These are phyloP conservation scores for Eupithecia vulgata DNA, from an alignment of 2,888 invertebrate genomes.

Conservation along the genomic window DNA sequence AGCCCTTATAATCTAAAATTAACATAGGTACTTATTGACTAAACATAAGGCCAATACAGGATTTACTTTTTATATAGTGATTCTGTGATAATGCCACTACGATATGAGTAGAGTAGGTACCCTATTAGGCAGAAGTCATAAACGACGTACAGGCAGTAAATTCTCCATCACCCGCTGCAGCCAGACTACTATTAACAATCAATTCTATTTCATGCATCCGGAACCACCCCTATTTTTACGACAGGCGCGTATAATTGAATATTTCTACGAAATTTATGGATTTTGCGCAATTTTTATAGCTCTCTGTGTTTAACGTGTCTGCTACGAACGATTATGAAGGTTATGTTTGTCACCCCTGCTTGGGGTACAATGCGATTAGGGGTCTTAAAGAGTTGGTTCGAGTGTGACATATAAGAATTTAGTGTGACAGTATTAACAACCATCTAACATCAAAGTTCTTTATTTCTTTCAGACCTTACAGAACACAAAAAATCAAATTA, in stretches of 20 bases:
- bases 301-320: constrained; percentile 78
- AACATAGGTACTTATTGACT: too few relatives aligned
- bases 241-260: constrained; percentile 65
- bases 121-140: not conserved
- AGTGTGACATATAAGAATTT: constrained; percentile 31
- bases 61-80: too few relatives aligned
- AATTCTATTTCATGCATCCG: constrained; percentile 17
- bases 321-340: constrained; percentile 73
- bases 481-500: too few relatives aligned
- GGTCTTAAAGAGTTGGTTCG: constrained; percentile 33
- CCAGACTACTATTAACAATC: constrained; percentile 12
- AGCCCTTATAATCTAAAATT: too few relatives aligned
- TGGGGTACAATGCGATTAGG: constrained; percentile 44
- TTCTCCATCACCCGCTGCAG: not conserved
- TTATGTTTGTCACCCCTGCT: constrained; percentile 66
- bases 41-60: too few relatives aligned
- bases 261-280: constrained; percentile 73
- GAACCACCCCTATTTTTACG: constrained; percentile 21
- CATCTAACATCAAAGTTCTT: too few relatives aligned
- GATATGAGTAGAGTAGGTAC: not conserved
- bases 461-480: too few relatives aligned
- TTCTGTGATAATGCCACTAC: not conserved
- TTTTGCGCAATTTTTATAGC: constrained; percentile 77
- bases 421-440: constrained; percentile 21
- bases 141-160: not conserved